phyloP scores from a whole-genome alignment of 2,888 invertebrate species.

The Leptopterna dolabrata region DNA sequence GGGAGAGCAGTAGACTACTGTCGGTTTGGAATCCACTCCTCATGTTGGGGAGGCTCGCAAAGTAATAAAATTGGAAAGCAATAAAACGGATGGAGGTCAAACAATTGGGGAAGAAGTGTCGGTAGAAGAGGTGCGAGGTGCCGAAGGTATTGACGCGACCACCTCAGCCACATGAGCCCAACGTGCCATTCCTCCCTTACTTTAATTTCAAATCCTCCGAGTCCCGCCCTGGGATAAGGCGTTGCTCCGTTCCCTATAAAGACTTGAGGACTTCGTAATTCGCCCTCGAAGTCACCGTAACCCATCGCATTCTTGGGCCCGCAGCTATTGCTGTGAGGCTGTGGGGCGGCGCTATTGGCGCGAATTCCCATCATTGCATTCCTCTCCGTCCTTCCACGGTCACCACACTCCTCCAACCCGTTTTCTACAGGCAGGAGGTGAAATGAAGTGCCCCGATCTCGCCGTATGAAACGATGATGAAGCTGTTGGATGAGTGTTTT shows the following conservation, averaged over 20 bases:
- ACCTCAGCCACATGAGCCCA: not conserved
- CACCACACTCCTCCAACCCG: not conserved
- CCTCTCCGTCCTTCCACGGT: not conserved
- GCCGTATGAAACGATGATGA: not conserved
- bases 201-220: slow-evolving; percentile 30
- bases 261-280: slow-evolving; percentile 38
- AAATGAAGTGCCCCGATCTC: slow-evolving; percentile 9
- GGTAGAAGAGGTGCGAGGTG: not conserved
- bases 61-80: slow-evolving; percentile 26
- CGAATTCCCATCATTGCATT: slow-evolving; percentile 45
- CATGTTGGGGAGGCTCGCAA: not conserved
- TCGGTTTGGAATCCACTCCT: not conserved
- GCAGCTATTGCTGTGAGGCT: slow-evolving; percentile 6
- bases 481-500: not conserved
- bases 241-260: not conserved
- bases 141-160: not conserved
- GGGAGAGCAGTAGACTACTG: not conserved
- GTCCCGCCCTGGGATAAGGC: not conserved
- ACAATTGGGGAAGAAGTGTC: not conserved
- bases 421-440: not conserved
- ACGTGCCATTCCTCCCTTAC: slow-evolving; percentile 13
- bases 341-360: slow-evolving; percentile 11
- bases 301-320: slow-evolving; percentile 40
- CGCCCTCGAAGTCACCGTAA: not conserved
- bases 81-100: not conserved